These are phyloP conservation scores for Hypocryptadius cinnamomeus DNA, from an alignment of 2,113 vertebrate species.

Conservation along the genomic window DNA sequence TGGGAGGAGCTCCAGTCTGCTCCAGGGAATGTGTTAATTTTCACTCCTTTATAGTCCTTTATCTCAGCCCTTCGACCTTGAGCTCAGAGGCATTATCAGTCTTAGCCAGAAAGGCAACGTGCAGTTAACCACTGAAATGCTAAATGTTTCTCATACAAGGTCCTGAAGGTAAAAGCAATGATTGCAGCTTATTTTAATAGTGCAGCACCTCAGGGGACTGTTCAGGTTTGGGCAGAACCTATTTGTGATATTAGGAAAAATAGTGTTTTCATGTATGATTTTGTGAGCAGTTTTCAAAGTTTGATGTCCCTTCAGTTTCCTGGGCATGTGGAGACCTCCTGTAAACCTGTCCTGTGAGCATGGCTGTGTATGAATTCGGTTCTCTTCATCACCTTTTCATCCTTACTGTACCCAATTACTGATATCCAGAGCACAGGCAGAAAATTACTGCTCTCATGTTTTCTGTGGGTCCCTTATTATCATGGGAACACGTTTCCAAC, in stretches of 20 bases:
- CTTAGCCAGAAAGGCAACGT: slow-evolving; percentile 14
- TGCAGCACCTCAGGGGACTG: neutral
- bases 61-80: slow-evolving; percentile 60
- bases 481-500: neutral
- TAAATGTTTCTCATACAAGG: neutral
- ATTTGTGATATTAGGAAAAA: neutral
- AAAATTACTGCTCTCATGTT: neutral
- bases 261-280: neutral
- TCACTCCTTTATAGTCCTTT: slow-evolving; percentile 52
- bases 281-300: neutral
- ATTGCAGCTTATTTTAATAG: neutral
- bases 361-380: neutral
- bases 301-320: neutral
- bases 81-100: slow-evolving; percentile 23
- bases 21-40: slow-evolving; percentile 59
- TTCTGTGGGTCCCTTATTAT: neutral
- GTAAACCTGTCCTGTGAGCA: neutral
- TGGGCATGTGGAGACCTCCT: neutral
- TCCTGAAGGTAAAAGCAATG: neutral
- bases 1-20: slow-evolving; percentile 36
- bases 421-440: neutral
- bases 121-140: slow-evolving; percentile 36
- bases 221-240: neutral
- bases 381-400: neutral
- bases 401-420: neutral